phyloP scores from a whole-genome alignment of 2,113 vertebrate species.

The Chrysemys picta region DNA sequence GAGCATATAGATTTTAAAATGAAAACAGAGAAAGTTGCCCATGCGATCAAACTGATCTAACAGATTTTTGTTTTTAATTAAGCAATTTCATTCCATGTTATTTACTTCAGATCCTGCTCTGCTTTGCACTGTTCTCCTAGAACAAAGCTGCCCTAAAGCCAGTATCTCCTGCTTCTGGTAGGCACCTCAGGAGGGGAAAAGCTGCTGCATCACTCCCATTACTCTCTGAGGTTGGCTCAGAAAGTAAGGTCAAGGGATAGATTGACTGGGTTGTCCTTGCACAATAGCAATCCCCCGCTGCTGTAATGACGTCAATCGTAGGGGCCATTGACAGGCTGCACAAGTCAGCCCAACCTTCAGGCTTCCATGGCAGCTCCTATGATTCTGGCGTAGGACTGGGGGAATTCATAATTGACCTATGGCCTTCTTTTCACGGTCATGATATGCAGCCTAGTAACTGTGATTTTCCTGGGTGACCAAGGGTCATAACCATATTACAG shows the following conservation, averaged over 20 bases:
- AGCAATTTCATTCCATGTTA: slow-evolving; percentile 40
- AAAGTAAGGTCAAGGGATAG: slow-evolving; percentile 47
- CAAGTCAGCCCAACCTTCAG: neutral
- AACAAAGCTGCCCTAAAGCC: neutral
- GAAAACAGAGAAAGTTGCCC: neutral
- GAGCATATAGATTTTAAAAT: slow-evolving; percentile 40
- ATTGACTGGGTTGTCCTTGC: slow-evolving; percentile 28
- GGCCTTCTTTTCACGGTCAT: neutral
- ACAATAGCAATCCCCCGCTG: slow-evolving; percentile 58
- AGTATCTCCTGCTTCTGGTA: slow-evolving; percentile 27
- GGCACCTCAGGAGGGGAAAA: slow-evolving; percentile 24
- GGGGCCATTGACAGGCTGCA: neutral
- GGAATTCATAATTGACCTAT: neutral
- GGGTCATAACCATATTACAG: neutral
- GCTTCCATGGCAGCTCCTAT: neutral
- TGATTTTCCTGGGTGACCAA: neutral
- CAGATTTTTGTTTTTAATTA: slow-evolving; percentile 48
- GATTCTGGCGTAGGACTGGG: neutral
- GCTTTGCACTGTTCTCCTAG: slow-evolving; percentile 24
- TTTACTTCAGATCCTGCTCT: slow-evolving; percentile 57
- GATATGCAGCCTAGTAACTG: neutral
- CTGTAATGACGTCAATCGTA: slow-evolving; percentile 27
- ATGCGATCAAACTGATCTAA: slow-evolving; percentile 49
- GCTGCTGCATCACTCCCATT: slow-evolving; percentile 22
- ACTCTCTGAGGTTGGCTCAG: slow-evolving; percentile 49